phyloP scores from a whole-genome alignment of 2,888 invertebrate species.

The Cabera pusaria region DNA sequence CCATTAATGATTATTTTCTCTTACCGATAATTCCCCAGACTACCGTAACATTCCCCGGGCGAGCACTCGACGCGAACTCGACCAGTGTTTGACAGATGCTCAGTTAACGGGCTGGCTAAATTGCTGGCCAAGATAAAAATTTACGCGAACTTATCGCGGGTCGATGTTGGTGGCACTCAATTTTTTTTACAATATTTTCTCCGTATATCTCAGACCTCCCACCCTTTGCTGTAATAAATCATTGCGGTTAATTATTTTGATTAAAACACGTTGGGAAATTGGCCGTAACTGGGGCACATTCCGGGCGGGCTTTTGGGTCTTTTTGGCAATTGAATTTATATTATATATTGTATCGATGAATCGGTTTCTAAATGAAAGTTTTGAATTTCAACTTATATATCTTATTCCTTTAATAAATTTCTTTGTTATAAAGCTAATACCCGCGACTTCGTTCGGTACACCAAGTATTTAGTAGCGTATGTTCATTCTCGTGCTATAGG shows the following conservation, averaged over 20 bases:
- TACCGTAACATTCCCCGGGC: constrained; percentile 17
- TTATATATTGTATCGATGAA: no score
- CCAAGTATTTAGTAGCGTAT: no score
- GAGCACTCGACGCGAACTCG: no score
- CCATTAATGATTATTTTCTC: no score
- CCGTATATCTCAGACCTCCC: constrained; percentile 36
- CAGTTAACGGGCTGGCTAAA: constrained; percentile 25
- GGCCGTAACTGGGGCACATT: constrained; percentile 33
- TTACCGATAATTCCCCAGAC: not conserved
- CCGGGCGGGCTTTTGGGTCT: constrained; percentile 10
- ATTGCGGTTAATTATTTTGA: constrained; percentile 74
- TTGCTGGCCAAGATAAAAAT: constrained; percentile 39
- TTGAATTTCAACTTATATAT: no score
- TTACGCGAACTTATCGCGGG: constrained; percentile 39
- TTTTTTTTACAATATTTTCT: constrained; percentile 30
- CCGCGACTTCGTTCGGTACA: no score
- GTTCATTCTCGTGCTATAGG: no score
- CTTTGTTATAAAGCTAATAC: no score
- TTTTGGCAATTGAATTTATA: constrained; percentile 18
- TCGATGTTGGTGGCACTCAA: constrained; percentile 37
- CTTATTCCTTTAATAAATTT: no score
- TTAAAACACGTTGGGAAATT: constrained; percentile 46
- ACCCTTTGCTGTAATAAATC: constrained; percentile 61
- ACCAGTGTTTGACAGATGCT: constrained; percentile 35
- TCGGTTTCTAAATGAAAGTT: no score